These are phyloP conservation scores for Mormyrus iriodes DNA, from an alignment of 2,113 vertebrate species.

Conservation along the genomic window DNA sequence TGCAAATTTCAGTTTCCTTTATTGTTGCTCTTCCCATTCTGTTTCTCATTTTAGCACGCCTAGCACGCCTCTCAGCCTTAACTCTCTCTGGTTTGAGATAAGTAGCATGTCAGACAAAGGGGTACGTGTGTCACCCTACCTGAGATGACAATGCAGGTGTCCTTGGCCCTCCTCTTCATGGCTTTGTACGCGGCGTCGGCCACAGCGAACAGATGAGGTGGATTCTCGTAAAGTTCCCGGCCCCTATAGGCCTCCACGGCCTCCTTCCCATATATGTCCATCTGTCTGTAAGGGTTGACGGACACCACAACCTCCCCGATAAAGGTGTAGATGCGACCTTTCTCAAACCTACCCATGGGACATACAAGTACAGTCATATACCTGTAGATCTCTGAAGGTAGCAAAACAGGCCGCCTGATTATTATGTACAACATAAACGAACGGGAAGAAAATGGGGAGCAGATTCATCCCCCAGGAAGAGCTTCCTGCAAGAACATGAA, in stretches of 20 bases:
- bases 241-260: conserved; percentile 73
- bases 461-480: neutral
- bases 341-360: conserved; percentile 70
- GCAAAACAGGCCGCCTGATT: neutral
- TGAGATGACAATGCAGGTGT: conserved; percentile 93
- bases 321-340: conserved; percentile 82
- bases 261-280: conserved; percentile 73
- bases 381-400: neutral
- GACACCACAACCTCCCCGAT: conserved; percentile 93
- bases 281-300: conserved; percentile 75
- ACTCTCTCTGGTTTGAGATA: neutral
- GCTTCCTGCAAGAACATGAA: neutral
- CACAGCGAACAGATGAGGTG: conserved; percentile 80
- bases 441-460: neutral
- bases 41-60: neutral
- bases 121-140: conserved; percentile 46
- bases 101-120: neutral
- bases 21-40: neutral
- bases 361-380: neutral
- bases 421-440: neutral
- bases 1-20: neutral
- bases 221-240: conserved; percentile 82
- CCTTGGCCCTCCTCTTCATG: conserved; percentile 85
- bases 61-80: neutral
- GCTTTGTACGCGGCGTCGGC: conserved; percentile 84